Evolutionary conservation across 2,113 vertebrate species (phyloP).

Genomic region (Pterocles gutturalis): DNA sequence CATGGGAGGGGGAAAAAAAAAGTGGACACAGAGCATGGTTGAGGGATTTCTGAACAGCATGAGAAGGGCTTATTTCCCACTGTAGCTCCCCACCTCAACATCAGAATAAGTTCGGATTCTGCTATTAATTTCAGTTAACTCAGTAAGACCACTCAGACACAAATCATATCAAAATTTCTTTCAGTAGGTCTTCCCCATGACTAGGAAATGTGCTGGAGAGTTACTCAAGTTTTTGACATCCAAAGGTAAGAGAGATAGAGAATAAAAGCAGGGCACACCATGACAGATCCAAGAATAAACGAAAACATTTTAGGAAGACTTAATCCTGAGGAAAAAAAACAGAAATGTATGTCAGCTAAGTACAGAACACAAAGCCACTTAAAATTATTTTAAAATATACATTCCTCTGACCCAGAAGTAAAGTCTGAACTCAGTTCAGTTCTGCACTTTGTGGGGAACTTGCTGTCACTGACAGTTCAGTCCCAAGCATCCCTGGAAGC

Average conservation of each 20-base stretch:
- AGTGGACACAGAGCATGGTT: accelerated
- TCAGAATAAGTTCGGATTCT: background rate
- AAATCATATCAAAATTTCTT: background rate
- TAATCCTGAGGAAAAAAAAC: background rate
- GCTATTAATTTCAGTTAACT: background rate
- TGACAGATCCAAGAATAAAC: background rate
- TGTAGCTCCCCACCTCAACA: background rate
- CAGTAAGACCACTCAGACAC: background rate
- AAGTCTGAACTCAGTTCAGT: background rate
- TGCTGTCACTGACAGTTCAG: background rate
- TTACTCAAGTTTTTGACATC: background rate
- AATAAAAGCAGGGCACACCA: background rate
- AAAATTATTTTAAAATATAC: background rate
- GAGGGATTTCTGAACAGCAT: background rate
- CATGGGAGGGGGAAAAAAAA: background rate
- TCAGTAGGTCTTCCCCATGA: background rate
- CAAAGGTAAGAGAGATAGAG: background rate
- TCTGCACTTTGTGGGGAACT: background rate
- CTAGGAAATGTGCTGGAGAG: accelerated
- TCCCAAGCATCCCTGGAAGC: background rate
- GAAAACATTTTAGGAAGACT: background rate
- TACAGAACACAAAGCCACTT: background rate
- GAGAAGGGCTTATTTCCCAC: background rate
- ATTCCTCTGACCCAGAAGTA: background rate
- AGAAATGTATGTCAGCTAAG: background rate